phyloP scores from a whole-genome alignment of 37 sponge, comb jelly and placozoan species.

The Ianthella basta region DNA sequence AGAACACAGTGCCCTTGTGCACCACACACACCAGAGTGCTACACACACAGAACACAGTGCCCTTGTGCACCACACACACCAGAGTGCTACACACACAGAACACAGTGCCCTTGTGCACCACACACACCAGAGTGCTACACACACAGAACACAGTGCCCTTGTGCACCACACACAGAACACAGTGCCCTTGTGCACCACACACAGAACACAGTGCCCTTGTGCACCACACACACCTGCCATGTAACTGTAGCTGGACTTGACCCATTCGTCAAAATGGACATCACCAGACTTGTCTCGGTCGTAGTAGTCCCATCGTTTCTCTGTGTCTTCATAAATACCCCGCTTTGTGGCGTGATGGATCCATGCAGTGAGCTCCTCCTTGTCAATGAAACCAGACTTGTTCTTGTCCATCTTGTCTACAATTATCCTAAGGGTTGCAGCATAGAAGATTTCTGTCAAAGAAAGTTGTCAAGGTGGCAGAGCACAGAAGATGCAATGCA shows the following conservation, averaged over 20 bases:
- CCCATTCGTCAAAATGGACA: conserved; percentile 3
- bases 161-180: no score
- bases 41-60: no score
- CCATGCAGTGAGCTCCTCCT: conserved; percentile 40
- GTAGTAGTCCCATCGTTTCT: neutral
- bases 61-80: no score
- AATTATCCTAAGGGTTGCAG: conserved; percentile 3
- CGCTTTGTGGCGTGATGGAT: neutral
- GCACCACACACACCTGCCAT: conserved; percentile 21
- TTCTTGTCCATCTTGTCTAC: conserved; percentile 35
- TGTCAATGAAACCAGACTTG: conserved; percentile 31
- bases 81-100: no score
- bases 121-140: no score
- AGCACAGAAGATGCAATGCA: no score
- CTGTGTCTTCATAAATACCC: neutral
- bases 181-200: no score
- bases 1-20: no score
- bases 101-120: no score
- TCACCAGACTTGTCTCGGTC: conserved; percentile 10
- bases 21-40: no score
- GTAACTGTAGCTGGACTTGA: conserved; percentile 21
- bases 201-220: no score
- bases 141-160: no score
- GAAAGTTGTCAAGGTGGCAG: neutral
- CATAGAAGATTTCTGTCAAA: neutral